Conservation (phyloP, 2,113 vertebrate species). For the pig (Sus scrofa) region T2T-Sscrofa CM000821.6:12996501-12997000, state of each 20-base stretch:
- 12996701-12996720: neutral
- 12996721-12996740: neutral
- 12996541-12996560: neutral
- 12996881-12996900: neutral
- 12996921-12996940: no score
- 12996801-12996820: neutral
- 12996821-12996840: neutral
- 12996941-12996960: neutral
- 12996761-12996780: neutral
- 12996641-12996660: neutral
- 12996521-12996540: neutral
- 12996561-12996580: neutral
- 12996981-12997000: neutral
- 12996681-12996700: neutral
- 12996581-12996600: neutral
- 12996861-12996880: neutral
- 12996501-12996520: neutral
- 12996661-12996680: neutral
- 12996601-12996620: neutral
- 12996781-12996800: neutral
- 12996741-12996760: neutral
- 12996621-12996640: neutral
- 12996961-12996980: neutral
- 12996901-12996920: no score
- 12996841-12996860: neutral